phyloP scores from a whole-genome alignment of 2,113 vertebrate genomes.

The Leptodactylus fuscus region DNA sequence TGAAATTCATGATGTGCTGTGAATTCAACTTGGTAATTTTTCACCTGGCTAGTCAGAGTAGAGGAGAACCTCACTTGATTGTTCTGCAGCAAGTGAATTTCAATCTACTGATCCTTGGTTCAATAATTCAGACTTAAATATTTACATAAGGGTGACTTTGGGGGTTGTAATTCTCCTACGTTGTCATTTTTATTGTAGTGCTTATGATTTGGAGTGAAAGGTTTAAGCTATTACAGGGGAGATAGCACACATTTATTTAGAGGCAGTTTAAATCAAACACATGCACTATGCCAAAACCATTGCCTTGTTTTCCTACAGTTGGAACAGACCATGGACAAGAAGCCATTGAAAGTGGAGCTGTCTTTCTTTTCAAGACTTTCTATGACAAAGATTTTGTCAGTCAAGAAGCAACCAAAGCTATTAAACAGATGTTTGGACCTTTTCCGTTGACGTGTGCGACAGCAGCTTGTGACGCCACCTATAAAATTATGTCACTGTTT shows the following conservation, averaged over 20 bases:
- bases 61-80: constrained; percentile 44
- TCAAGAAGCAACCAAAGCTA: constrained; percentile 85
- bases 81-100: constrained; percentile 53
- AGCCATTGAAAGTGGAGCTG: constrained; percentile 87
- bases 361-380: constrained; percentile 93
- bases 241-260: constrained; percentile 49
- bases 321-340: constrained; percentile 88
- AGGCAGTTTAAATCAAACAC: constrained; percentile 57
- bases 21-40: constrained; percentile 52
- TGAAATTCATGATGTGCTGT: constrained; percentile 58
- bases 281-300: constrained; percentile 47
- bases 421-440: constrained; percentile 95
- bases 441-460: constrained; percentile 89
- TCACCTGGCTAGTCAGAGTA: constrained; percentile 53
- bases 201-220: constrained; percentile 58
- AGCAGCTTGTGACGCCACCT: constrained; percentile 78
- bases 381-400: constrained; percentile 86
- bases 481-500: constrained; percentile 78
- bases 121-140: constrained; percentile 58
- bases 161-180: constrained; percentile 49
- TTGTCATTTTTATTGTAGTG: constrained; percentile 59
- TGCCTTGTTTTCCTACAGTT: constrained; percentile 78
- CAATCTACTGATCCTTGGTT: constrained; percentile 48
- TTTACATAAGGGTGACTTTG: constrained; percentile 58
- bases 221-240: constrained; percentile 44